Evolutionary conservation across 2,797 vertebrate genomes (phyloP).

Genomic region (Alectoris magna): DNA sequence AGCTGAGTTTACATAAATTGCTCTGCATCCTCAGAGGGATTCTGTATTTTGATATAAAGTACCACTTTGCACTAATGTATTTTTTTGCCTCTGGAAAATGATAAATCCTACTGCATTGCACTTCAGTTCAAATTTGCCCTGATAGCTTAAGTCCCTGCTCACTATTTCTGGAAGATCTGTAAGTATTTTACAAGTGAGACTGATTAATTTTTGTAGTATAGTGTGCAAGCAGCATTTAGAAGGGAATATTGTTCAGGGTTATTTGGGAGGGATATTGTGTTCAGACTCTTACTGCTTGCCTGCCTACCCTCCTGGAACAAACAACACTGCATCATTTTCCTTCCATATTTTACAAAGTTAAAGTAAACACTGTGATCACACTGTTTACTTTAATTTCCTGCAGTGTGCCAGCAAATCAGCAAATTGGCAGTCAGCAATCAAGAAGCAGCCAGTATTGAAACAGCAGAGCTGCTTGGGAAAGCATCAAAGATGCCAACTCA

Average conservation of each 20-base stretch:
- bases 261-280: slow-evolving; percentile 56
- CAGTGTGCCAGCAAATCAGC: slow-evolving; percentile 70
- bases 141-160: background rate
- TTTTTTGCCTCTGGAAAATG: slow-evolving; percentile 23
- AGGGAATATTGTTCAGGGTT: slow-evolving; percentile 41
- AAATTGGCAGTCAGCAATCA: slow-evolving; percentile 75
- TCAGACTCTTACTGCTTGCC: slow-evolving; percentile 65
- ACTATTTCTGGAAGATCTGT: slow-evolving; percentile 20
- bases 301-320: slow-evolving; percentile 68
- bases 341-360: slow-evolving; percentile 73
- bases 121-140: background rate
- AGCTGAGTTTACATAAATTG: slow-evolving; percentile 19
- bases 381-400: slow-evolving; percentile 76
- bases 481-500: slow-evolving; percentile 57
- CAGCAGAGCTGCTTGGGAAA: slow-evolving; percentile 69
- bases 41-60: slow-evolving; percentile 33
- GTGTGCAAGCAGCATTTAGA: slow-evolving; percentile 59
- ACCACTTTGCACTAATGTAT: background rate
- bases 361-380: slow-evolving; percentile 76
- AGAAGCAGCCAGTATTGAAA: slow-evolving; percentile 64
- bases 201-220: slow-evolving; percentile 53
- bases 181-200: slow-evolving; percentile 36
- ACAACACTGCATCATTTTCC: slow-evolving; percentile 68
- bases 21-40: background rate
- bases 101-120: background rate